These are phyloP conservation scores for Scarus forsteni DNA, from an alignment of 2,797 vertebrate species.

Conservation along the genomic window DNA sequence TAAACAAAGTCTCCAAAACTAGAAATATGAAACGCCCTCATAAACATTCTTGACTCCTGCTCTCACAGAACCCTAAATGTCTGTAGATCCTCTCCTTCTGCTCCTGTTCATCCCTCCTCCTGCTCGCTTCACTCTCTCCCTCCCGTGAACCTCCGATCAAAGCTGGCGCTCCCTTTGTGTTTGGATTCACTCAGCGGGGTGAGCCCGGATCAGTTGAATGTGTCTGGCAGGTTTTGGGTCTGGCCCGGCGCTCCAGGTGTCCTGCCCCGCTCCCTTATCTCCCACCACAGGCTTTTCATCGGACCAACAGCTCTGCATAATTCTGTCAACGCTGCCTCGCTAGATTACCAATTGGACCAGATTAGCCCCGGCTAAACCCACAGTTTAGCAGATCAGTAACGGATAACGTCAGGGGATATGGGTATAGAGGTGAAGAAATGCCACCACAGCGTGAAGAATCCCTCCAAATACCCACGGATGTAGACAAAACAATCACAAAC, in stretches of 20 bases:
- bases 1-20: too few relatives aligned
- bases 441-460: conserved; percentile 1
- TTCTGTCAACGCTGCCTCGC: conserved; percentile 55
- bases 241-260: conserved; percentile 43
- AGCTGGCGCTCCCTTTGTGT: conserved; percentile 54
- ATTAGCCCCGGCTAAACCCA: conserved; percentile 59
- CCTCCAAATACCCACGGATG: not conserved
- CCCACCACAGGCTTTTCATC: conserved; percentile 33
- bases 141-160: conserved; percentile 61
- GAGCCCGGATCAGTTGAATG: conserved; percentile 47
- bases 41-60: not conserved
- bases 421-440: conserved; percentile 20
- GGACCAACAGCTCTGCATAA: conserved; percentile 29
- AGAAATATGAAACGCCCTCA: conserved; percentile 11
- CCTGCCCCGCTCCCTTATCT: conserved; percentile 38
- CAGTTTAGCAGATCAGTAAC: conserved; percentile 43
- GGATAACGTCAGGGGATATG: conserved; percentile 2
- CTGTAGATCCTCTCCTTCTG: conserved; percentile 17
- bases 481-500: conserved; percentile 10
- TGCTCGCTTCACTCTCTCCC: conserved; percentile 15
- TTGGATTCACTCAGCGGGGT: conserved; percentile 24
- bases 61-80: conserved; percentile 2
- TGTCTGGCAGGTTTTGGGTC: conserved; percentile 56
- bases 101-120: conserved; percentile 15
- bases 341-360: conserved; percentile 58